Evolutionary conservation across 2,888 invertebrate species (phyloP), one percentile per base, ranked within the genome.

Genomic region (Tribolium freemani): DNA sequence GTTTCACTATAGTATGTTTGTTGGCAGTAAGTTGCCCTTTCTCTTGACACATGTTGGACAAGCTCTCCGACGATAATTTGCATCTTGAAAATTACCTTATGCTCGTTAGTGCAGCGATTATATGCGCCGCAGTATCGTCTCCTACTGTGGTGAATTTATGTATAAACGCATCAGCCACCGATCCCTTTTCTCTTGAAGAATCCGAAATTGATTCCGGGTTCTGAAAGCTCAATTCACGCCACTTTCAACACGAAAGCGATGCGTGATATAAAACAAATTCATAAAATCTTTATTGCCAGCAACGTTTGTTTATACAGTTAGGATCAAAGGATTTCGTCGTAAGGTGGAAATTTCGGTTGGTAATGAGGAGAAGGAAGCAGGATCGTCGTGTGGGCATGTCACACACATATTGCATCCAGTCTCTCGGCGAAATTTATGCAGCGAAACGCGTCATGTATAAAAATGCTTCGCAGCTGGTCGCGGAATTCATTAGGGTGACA

Each of bases 401-500:
- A 26, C 26, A 26, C 76, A 78, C 77, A 79, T 73, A 77, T 75
- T 74, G 76, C 73, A 77, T 76, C 74, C 76, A 75, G 76, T 75
- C 46, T 61, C 45, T 56, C 70, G 78, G 74, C 73, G 71, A 80
- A 80, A 81, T 81, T 81, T 81, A 81, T 81, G 80, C 80, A 76
- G 77, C 74, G 74, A 76, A 78, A 78, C 80, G 79, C 78, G 77
- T 75, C 80, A 72, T 78, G 80, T 80, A 82, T 79, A 83, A 83
- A 82, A 82, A 83, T 78, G 81, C 80, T 81, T 80, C 82, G 78
- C 83, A 83, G 83, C 82, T 84, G 84, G 83, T 80, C 78, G 79
- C 79, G 71, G 82, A 84, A 83, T 84, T 84, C 84, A 84, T 83
- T 83, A 83, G 81, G 80, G 79, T 78, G 82, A 83, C 83, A 81